Percentiles rank a stretch among this genome's conserved stretches.
Evolutionary conservation across 1,140 invertebrate species (phyloP).

Genomic region (Heterodera carotae): DNA sequence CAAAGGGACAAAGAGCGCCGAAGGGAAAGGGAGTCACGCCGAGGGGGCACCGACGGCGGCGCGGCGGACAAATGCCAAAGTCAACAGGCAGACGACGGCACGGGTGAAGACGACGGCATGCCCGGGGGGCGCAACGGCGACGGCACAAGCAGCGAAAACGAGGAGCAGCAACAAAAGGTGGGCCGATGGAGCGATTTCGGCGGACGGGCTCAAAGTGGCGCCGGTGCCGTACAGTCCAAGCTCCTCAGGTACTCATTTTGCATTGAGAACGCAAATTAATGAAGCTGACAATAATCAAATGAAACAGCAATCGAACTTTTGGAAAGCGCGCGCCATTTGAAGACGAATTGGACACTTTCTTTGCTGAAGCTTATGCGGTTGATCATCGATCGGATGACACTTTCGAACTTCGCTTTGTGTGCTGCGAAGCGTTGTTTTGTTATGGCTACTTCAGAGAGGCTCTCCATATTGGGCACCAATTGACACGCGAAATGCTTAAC

Average conservation of each 20-base stretch:
- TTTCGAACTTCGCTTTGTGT: conserved; percentile 44
- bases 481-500: conserved; percentile 33
- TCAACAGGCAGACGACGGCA: neutral
- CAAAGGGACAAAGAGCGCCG: neutral
- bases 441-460: conserved; percentile 46
- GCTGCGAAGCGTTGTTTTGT: conserved; percentile 42
- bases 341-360: conserved; percentile 39
- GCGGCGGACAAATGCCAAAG: neutral
- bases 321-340: conserved; percentile 15
- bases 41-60: too few species aligned
- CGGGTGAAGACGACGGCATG: neutral
- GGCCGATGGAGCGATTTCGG: neutral
- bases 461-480: conserved; percentile 26
- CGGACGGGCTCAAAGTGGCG: neutral
- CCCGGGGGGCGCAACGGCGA: neutral
- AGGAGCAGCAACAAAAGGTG: conserved; percentile 12
- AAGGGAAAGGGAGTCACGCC: neutral
- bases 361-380: conserved; percentile 41
- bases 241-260: neutral
- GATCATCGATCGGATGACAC: conserved; percentile 16
- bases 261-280: too few species aligned
- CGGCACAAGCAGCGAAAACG: neutral
- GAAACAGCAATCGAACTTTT: neutral
- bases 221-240: neutral
- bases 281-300: too few species aligned